Percentiles rank a stretch among this genome's conserved stretches.
Evolutionary conservation across 92 coral and sea anemone genomes (phyloP).

Genomic region (Palythoa heliodiscus): DNA sequence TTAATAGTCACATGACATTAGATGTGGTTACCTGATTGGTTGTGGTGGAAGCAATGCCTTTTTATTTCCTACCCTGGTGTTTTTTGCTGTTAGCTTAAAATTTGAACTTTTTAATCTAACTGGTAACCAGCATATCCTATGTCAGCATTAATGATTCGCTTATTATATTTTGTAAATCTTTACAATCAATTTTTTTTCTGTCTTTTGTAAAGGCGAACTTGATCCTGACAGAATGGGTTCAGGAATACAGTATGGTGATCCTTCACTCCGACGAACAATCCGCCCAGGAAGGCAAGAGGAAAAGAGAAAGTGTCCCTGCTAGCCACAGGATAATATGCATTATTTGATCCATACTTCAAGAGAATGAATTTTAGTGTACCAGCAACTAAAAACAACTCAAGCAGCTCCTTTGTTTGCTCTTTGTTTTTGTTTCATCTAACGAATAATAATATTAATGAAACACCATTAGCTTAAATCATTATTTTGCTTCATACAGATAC

Average conservation of each 20-base stretch:
- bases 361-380: not conserved
- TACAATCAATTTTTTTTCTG: not conserved
- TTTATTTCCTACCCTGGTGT: too few species aligned
- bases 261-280: constrained; percentile 94
- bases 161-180: not conserved
- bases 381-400: not conserved
- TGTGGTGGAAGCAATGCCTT: too few species aligned
- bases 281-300: constrained; percentile 84
- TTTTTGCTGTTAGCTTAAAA: too few species aligned
- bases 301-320: constrained; percentile 61
- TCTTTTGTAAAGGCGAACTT: constrained; percentile 75
- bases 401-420: not conserved
- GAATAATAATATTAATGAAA: not conserved
- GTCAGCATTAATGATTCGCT: too few species aligned
- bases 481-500: not conserved
- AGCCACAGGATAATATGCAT: not conserved
- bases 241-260: constrained; percentile 99
- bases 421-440: not conserved
- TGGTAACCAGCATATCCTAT: too few species aligned
- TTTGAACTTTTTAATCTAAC: too few species aligned
- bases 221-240: constrained; percentile 99
- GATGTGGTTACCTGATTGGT: too few species aligned
- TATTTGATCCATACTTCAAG: not conserved
- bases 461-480: not conserved
- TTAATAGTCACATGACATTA: too few species aligned